Percentiles rank a stretch among this genome's conserved stretches.
phyloP scores from a whole-genome alignment of 2,113 vertebrate species.

The Platycercus adscitus region DNA sequence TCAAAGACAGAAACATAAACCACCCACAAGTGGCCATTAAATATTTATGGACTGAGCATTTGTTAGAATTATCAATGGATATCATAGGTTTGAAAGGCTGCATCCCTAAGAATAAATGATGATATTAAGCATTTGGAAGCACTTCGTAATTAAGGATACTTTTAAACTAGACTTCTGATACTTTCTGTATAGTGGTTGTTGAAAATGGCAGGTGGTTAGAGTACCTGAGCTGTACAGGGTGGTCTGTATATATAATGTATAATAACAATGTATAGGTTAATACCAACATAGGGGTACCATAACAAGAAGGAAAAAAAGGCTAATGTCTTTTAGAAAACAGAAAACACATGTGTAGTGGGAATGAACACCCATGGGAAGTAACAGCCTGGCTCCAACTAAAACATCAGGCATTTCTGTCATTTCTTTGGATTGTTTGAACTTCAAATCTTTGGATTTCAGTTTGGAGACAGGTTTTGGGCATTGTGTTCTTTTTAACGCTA shows the following conservation, averaged over 20 bases:
- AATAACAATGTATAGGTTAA: not conserved
- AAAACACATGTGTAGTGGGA: not conserved
- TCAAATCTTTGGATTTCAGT: not conserved
- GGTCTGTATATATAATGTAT: not conserved
- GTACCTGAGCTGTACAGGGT: not conserved
- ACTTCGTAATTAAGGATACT: slow-evolving; percentile 33
- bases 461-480: not conserved
- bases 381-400: not conserved
- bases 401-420: not conserved
- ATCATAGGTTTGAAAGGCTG: slow-evolving; percentile 38
- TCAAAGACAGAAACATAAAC: slow-evolving; percentile 50
- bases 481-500: not conserved
- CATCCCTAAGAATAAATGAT: not conserved
- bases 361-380: not conserved
- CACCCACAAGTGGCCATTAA: slow-evolving; percentile 59
- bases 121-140: slow-evolving; percentile 21
- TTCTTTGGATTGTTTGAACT: not conserved
- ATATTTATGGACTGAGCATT: slow-evolving; percentile 47
- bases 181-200: not conserved
- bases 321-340: not conserved
- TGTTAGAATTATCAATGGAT: slow-evolving; percentile 49
- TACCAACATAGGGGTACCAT: not conserved
- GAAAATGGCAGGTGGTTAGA: not conserved
- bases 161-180: not conserved
- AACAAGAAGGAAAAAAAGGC: not conserved